Evolutionary conservation across 2,888 invertebrate species (phyloP), one percentile per base, ranked within the genome.

Genomic region (Punctoribates punctum): DNA sequence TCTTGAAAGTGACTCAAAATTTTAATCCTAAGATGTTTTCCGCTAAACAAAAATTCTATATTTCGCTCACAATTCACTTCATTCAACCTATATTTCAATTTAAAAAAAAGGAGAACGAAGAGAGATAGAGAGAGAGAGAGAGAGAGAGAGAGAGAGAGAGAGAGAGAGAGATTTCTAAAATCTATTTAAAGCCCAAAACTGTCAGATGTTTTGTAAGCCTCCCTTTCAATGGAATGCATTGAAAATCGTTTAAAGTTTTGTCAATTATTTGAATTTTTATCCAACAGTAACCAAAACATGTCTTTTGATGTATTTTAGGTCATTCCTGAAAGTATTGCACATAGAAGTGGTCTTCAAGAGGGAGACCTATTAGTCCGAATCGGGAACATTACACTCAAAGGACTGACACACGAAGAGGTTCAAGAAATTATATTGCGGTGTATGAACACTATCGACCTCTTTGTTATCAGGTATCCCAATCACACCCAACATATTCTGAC

Each of bases 281-380:
- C 51, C 51, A n/a, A 38, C 15, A 27, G 0, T 75, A 1, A 25
- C 51, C 48, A 54, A 23, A 51, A 20, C 29, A 17, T 23, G 15
- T 11, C 27, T 29, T 15, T 73, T 77, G 23, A 73, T 13, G 77
- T 70, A 48, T 74, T 79, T 73, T 78, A 85, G 86, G 84, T 86
- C 13, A 83, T 83, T 67, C 84, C 84, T 8, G 84, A 84, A 51
- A 84, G 85, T 80, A 80, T 86, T 67, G 85, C 86, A 9, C 86
- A 85, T 78, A 82, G 82, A 76, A 83, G 83, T 76, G 86, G 86
- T 9, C 81, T 86, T 17, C 81, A 81, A 54, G 82, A 85, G 23
- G 85, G 86, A 6, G 86, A 86, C 81, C 83, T 83, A 27, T 82
- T 86, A 38, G 81, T 85, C 15, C 81, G 81, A 75, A 83, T 86